Percentiles rank a stretch among this genome's conserved stretches.
These are phyloP conservation scores for Cottus gobio DNA, from an alignment of 2,113 vertebrate species.

Conservation along the genomic window DNA sequence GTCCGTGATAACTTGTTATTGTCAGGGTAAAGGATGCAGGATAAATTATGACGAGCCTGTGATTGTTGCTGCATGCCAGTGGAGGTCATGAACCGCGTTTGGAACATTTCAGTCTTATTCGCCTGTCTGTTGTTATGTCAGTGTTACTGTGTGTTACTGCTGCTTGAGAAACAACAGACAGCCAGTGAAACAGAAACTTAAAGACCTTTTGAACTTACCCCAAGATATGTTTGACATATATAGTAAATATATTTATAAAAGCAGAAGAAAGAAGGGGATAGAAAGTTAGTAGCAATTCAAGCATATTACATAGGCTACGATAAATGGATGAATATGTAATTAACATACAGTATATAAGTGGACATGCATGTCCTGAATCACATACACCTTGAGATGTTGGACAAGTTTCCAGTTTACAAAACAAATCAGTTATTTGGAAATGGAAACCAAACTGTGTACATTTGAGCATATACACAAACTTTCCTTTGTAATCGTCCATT, in stretches of 20 bases:
- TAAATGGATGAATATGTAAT: not conserved
- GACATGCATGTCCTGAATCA: no score
- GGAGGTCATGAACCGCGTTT: conserved; percentile 52
- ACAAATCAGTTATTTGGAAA: not conserved
- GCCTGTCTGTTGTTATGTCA: conserved; percentile 45
- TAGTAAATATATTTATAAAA: no score
- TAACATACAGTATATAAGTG: no score
- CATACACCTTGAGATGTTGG: no score
- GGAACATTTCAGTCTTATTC: conserved; percentile 32
- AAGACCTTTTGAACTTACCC: conserved; percentile 53
- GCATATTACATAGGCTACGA: not conserved
- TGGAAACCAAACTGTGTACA: not conserved
- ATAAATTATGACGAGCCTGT: conserved; percentile 39
- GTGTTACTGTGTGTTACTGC: conserved; percentile 10
- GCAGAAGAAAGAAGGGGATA: not conserved
- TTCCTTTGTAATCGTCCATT: not conserved
- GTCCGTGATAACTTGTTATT: conserved; percentile 41
- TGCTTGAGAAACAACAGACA: conserved; percentile 44
- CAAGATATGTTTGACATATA: not conserved
- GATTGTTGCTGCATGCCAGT: conserved; percentile 58
- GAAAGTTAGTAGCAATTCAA: not conserved
- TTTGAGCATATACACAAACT: not conserved
- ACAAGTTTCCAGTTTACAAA: not conserved
- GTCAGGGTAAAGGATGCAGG: conserved; percentile 50
- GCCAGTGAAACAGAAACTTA: conserved; percentile 10